Percentiles rank a stretch among this genome's conserved stretches.
phyloP scores from a whole-genome alignment of 2,113 vertebrate genomes.

The Salminus brasiliensis region DNA sequence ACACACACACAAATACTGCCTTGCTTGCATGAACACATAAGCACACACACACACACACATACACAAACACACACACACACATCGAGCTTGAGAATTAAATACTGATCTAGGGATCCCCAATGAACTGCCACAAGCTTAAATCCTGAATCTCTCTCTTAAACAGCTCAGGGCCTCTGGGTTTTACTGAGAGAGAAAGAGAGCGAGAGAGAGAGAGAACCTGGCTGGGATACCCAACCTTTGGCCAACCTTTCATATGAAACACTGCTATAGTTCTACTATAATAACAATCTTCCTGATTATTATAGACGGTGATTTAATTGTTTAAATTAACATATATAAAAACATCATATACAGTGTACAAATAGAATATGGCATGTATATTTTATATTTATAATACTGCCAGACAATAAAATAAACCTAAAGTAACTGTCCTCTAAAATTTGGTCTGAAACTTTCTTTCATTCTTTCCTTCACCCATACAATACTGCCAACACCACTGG shows the following conservation, averaged over 20 bases:
- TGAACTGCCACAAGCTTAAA: constrained; percentile 78
- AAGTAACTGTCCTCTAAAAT: no score
- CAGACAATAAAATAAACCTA: no score
- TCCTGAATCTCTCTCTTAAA: constrained; percentile 80
- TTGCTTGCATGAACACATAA: constrained; percentile 24
- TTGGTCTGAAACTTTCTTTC: no score
- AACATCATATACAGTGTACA: no score
- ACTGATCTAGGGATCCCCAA: constrained; percentile 81
- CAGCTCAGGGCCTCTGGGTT: constrained; percentile 78
- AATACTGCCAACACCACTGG: no score
- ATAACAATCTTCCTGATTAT: neutral
- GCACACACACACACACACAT: constrained; percentile 38
- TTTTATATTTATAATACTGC: no score
- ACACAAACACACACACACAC: constrained; percentile 36
- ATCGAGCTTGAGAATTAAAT: constrained; percentile 83
- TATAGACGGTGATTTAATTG: no score
- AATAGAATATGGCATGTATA: no score
- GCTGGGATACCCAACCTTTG: constrained; percentile 61
- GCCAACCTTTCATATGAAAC: constrained; percentile 56
- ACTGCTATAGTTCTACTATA: neutral
- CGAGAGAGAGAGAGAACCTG: constrained; percentile 50
- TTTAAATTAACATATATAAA: no score
- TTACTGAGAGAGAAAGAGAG: constrained; percentile 53
- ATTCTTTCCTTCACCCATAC: no score
- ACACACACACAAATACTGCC: constrained; percentile 28